Evolutionary conservation across 2,888 invertebrate species (phyloP), one percentile per base, ranked within the genome.

Genomic region (Platycnemis pennipes): DNA sequence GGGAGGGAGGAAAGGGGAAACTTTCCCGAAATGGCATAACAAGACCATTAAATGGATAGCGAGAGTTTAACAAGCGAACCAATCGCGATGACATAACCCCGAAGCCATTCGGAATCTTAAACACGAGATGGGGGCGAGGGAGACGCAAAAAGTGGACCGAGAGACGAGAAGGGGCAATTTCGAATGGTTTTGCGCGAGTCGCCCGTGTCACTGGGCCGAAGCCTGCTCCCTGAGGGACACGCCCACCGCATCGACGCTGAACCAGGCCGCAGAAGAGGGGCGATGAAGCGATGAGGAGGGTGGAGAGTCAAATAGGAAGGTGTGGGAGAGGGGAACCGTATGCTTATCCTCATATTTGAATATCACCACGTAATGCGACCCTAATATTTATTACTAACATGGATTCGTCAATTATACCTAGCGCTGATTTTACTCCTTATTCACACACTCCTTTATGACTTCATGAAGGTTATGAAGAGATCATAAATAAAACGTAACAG

Each of bases 101-200:
- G 77, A 77, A 77, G 77, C 77, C 77, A 77, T 77, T 77, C 31
- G n/a, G 37, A 8, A 77, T 11, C 77, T 77, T 77, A 37, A 63
- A 63, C 63, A 63, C 63, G 63, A 26, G n/a, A 26, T 63, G 63
- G 22, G 63, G 63, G 8, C 3, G 8, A 8, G 22, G 63, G n/a
- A 31, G 7, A 16, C 37, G 37, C 77, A 77, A 77, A 77, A 37
- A 77, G n/a, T 13, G 31, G 77, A 22, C n/a, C 1, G 63, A 26
- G 26, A 11, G 77, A 37, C 31, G 26, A 77, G 31, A 8, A 37
- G n/a, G n/a, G 63, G 63, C 63, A 63, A 63, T 63, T 63, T 26
- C 63, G 63, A 63, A 63, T n/a, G 63, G 63, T 63, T 63, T 63
- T 63, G 63, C 63, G n/a, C n/a, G 63, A 63, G 63, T 26, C 63